These are phyloP conservation scores for Rhinoptilus africanus DNA, from an alignment of 2,113 vertebrate genomes.

Conservation along the genomic window DNA sequence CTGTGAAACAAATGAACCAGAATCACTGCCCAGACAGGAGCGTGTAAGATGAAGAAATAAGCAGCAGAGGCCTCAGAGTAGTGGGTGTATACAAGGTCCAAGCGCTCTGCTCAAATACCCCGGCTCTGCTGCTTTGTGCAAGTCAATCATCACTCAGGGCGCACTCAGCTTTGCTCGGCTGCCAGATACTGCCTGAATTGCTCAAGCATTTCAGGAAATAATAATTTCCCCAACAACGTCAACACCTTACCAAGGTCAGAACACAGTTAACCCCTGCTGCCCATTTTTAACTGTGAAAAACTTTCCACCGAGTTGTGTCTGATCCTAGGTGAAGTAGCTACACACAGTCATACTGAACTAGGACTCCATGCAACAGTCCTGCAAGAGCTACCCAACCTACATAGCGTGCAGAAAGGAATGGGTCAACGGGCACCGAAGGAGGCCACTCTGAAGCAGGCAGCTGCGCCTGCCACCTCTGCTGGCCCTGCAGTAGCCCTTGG, in stretches of 20 bases:
- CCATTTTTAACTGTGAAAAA: not conserved
- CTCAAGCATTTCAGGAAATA: slow-evolving; percentile 1
- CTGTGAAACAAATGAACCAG: not conserved
- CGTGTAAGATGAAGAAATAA: not conserved
- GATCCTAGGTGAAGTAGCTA: not conserved
- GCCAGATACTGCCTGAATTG: not conserved
- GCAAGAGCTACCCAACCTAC: rapidly evolving
- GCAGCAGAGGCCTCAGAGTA: not conserved
- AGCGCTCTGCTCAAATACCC: not conserved
- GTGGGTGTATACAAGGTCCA: not conserved
- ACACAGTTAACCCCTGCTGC: not conserved
- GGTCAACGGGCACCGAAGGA: not conserved
- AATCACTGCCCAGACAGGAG: not conserved
- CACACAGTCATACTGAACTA: not conserved
- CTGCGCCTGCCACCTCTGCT: not conserved
- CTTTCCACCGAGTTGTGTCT: not conserved
- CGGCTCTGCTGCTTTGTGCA: rapidly evolving
- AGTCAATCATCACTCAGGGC: not conserved
- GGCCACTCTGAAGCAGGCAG: not conserved
- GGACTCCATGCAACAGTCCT: rapidly evolving
- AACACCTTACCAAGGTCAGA: not conserved
- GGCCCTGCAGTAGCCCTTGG: not conserved
- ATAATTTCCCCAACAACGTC: not conserved
- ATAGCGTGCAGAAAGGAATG: rapidly evolving
- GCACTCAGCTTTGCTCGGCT: not conserved